These are phyloP conservation scores for Strigops habroptila DNA, from an alignment of 2,113 vertebrate genomes.

Conservation along the genomic window DNA sequence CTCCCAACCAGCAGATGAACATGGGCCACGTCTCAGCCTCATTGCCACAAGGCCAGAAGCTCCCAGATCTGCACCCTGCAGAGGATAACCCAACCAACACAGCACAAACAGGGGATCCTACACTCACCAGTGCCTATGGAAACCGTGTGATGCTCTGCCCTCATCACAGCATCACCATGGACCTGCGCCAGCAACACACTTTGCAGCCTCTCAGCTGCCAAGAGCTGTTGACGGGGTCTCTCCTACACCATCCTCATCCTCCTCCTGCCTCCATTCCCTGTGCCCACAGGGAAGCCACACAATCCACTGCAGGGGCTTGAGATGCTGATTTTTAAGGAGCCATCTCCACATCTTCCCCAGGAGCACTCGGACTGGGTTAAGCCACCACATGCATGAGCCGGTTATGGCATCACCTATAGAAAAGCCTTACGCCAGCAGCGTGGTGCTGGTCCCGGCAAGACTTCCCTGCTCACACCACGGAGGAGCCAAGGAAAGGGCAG, in stretches of 20 bases:
- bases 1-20: neutral
- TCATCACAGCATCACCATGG: neutral
- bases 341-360: neutral
- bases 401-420: neutral
- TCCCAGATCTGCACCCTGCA: neutral
- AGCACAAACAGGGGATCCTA: fast-evolving
- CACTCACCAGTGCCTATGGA: fast-evolving
- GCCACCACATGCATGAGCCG: fast-evolving
- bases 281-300: neutral
- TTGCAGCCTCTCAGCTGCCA: neutral
- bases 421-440: neutral
- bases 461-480: fast-evolving
- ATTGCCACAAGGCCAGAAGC: neutral
- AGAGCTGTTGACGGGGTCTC: neutral
- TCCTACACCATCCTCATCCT: neutral
- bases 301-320: neutral
- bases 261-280: neutral
- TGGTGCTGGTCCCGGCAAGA: fast-evolving
- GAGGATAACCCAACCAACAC: neutral
- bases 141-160: neutral
- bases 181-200: neutral
- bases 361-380: neutral
- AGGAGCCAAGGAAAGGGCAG: neutral
- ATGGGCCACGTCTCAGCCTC: neutral
- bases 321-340: neutral